Conservation (phyloP, 2,797 vertebrate species). For the Momotus momota region DNA sequence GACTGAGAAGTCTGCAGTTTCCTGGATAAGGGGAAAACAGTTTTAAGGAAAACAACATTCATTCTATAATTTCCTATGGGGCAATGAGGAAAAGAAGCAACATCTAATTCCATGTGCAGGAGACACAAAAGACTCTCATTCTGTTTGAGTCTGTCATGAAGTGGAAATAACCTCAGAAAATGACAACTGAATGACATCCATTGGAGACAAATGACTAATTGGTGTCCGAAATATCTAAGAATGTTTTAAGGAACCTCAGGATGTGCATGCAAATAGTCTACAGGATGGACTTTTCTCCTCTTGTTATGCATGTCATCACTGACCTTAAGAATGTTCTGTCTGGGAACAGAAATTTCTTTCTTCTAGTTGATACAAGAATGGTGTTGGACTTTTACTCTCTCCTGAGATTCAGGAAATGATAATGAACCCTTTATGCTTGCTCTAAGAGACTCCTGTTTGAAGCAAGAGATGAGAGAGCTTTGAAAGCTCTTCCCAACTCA, state of each 20-base stretch:
- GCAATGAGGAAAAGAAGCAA: not conserved
- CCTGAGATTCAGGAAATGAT: not conserved
- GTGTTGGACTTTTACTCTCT: not conserved
- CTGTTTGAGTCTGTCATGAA: not conserved
- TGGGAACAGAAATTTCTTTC: not conserved
- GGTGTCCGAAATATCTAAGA: not conserved
- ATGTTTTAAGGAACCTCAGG: not conserved
- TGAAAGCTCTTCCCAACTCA: not conserved
- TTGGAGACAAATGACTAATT: not conserved
- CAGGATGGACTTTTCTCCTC: not conserved
- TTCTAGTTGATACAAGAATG: not conserved
- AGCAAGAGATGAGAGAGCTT: not conserved
- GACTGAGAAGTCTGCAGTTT: too few species aligned
- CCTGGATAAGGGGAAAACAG: too few species aligned
- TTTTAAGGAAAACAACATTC: not conserved
- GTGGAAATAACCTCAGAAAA: not conserved
- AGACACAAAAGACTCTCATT: not conserved
- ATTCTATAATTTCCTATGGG: not conserved
- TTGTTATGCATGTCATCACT: not conserved
- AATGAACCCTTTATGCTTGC: not conserved
- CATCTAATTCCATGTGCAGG: not conserved
- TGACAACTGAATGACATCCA: not conserved
- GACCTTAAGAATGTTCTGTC: not conserved
- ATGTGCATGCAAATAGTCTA: not conserved
- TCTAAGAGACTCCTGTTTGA: not conserved